Evolutionary conservation across 2,888 invertebrate genomes (phyloP), one percentile per base, ranked within the genome.

Genomic region (Timema cristinae): DNA sequence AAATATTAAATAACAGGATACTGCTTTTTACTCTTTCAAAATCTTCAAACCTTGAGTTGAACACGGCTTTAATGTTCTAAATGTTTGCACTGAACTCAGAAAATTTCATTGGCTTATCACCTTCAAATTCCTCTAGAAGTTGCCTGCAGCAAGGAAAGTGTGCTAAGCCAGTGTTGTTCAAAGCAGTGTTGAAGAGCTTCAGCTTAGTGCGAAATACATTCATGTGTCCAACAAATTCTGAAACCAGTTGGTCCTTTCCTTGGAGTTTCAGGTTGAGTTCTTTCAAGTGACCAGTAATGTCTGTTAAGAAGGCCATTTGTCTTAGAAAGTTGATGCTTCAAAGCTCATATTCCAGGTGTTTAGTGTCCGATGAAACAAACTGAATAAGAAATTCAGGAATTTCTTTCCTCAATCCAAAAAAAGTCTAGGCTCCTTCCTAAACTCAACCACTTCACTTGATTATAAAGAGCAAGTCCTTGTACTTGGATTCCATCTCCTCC

Each of bases 251-350:
- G 48, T 63, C 16, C 16, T 16, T 63, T 32, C 63, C 63, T 16
- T 63, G 63, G 9, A 63, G 63, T 63, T 63, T 63, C 63, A 63
- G 48, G 63, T 63, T 15, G 63, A 63, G 63, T 63, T 63, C 63
- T 47, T 63, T 63, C 63, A 63, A 16, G 48, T 63, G 48, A 63
- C 32, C 32, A 63, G 63, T 16, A 63, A 63, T 63, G 13, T 63
- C 32, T 63, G 63, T 16, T 32, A 63, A 16, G 63, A 15, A 63
- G 10, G 47, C 63, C 63, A 63, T 32, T 63, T 63, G 63, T 48
- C 16, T 32, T 47, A 15, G 63, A 63, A 63, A 63, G 47, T 63
- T 48, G 63, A 48, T 9, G 4, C 2, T 63, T 63, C 63, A 4
- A 48, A 63, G 63, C 63, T 11, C 63, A 15, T 63, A 9, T 63